phyloP scores from a whole-genome alignment of 2,113 vertebrate species.

The Lagopus muta region DNA sequence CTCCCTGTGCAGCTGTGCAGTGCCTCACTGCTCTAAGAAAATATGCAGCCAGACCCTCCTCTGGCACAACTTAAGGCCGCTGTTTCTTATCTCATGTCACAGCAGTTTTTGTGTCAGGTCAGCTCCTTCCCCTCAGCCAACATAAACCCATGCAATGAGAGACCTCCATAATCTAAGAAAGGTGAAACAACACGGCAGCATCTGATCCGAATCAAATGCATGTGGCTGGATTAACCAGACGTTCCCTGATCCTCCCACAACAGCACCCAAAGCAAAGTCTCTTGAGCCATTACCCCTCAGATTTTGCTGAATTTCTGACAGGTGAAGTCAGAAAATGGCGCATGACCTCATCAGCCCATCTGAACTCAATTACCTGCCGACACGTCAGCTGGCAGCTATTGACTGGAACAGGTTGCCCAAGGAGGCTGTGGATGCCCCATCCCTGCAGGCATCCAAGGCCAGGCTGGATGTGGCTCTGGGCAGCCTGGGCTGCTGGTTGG shows the following conservation, averaged over 20 bases:
- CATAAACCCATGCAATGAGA: background rate
- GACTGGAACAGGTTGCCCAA: background rate
- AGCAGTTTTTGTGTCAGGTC: background rate
- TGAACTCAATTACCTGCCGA: background rate
- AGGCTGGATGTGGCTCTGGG: too few relatives aligned
- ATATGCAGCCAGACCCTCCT: too few relatives aligned
- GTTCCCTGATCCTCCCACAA: background rate
- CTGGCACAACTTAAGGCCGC: too few relatives aligned
- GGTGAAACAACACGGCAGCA: background rate
- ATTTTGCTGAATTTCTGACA: background rate
- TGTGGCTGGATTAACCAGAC: rapidly evolving
- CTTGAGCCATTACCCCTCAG: background rate
- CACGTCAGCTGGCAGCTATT: background rate
- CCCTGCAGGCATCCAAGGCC: too few relatives aligned
- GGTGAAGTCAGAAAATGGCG: background rate
- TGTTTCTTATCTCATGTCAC: rapidly evolving
- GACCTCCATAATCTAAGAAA: background rate
- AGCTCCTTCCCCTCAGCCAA: background rate
- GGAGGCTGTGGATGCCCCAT: too few relatives aligned
- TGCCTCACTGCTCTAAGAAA: too few relatives aligned
- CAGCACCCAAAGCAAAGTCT: background rate
- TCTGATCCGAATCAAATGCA: background rate
- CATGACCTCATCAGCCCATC: background rate
- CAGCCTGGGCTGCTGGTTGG: too few relatives aligned
- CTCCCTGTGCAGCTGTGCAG: too few relatives aligned